A percentile compares a stretch with the other conserved stretches of the same genome.
Conservation (phyloP, 2,113 vertebrate species). For the Carollia perspicillata region DNA sequence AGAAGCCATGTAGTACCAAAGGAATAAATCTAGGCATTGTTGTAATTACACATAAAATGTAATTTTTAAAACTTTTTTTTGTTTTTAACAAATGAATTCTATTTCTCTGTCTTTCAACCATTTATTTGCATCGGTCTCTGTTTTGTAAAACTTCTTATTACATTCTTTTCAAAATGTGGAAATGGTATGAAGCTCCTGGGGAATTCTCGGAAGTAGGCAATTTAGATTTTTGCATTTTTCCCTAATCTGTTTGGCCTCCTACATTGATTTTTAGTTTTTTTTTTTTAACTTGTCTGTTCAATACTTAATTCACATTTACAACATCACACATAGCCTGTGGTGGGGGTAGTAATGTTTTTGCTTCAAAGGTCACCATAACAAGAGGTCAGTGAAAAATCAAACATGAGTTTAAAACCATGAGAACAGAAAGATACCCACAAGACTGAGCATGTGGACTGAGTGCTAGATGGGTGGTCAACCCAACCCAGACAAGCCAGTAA, state of each 20-base stretch:
- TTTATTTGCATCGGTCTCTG: background rate
- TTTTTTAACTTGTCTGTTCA: constrained; percentile 2
- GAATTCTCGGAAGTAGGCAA: constrained; percentile 56
- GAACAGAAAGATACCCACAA: constrained; percentile 64
- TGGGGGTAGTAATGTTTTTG: constrained; percentile 38
- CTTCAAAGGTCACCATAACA: constrained; percentile 69
- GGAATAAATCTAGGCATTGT: background rate
- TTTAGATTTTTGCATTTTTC: constrained; percentile 29
- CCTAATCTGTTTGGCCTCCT: constrained; percentile 37
- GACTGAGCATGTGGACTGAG: constrained; percentile 51
- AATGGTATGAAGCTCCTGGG: constrained; percentile 40
- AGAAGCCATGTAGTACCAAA: background rate
- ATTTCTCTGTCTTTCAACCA: background rate
- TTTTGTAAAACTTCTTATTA: constrained; percentile 36
- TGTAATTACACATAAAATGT: constrained; percentile 7
- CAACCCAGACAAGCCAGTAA: constrained; percentile 72
- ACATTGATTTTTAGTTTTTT: constrained; percentile 48
- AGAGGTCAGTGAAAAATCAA: constrained; percentile 75
- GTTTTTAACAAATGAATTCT: constrained; percentile 36
- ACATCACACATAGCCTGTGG: background rate
- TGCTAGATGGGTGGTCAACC: constrained; percentile 76
- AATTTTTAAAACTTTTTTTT: background rate
- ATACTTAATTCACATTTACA: constrained; percentile 68
- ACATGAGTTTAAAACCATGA: constrained; percentile 67
- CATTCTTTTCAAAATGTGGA: constrained; percentile 52